Percentiles rank a stretch among this genome's conserved stretches.
phyloP scores from a whole-genome alignment of 2,113 vertebrate genomes.

The Dipodomys spectabilis region DNA sequence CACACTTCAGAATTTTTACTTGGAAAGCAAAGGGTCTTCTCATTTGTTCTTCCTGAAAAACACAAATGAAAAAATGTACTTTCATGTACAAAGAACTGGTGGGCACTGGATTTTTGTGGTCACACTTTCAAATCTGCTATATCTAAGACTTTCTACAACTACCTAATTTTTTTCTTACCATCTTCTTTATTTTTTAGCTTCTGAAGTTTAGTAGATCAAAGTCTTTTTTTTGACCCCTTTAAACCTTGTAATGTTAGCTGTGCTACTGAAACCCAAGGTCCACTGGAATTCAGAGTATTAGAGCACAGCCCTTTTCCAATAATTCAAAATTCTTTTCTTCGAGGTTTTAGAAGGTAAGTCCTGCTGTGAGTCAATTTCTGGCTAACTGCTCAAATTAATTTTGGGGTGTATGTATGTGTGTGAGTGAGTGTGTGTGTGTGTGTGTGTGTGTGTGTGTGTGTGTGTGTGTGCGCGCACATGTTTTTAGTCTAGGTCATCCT shows the following conservation, averaged over 20 bases:
- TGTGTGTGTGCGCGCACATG: too few relatives aligned
- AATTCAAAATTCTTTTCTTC: conserved; percentile 18
- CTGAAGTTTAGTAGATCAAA: conserved; percentile 63
- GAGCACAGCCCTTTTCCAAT: conserved; percentile 31
- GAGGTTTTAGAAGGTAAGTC: conserved; percentile 43
- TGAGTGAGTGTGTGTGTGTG: too few relatives aligned
- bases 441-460: too few relatives aligned
- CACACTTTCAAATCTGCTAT: conserved; percentile 45
- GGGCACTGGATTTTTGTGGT: background rate
- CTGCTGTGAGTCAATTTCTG: conserved; percentile 44
- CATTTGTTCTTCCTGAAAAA: conserved; percentile 59
- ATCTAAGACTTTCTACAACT: background rate
- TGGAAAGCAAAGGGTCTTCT: conserved; percentile 60
- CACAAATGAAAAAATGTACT: background rate
- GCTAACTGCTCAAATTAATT: conserved; percentile 33
- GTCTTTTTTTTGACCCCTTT: conserved; percentile 25
- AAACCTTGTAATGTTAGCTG: conserved; percentile 27
- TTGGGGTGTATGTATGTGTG: background rate
- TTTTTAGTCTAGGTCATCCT: conserved; percentile 2
- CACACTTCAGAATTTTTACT: conserved; percentile 42
- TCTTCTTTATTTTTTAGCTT: background rate
- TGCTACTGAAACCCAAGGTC: conserved; percentile 20
- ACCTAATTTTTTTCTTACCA: background rate
- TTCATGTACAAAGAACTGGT: conserved; percentile 63
- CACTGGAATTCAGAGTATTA: conserved; percentile 6